These are phyloP conservation scores for Leucania comma DNA, from an alignment of 2,888 invertebrate species.

Conservation along the genomic window DNA sequence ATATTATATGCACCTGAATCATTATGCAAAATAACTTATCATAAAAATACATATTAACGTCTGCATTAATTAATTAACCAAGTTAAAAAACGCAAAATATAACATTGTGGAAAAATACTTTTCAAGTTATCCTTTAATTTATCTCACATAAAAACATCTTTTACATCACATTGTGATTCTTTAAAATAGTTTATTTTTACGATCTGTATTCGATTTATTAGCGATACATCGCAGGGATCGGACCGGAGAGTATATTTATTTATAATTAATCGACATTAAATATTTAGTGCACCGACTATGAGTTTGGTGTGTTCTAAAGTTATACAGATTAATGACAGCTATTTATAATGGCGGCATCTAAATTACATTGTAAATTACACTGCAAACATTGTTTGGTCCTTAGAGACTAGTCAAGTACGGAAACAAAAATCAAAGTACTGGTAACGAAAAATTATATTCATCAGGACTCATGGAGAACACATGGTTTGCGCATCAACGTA, in stretches of 20 bases:
- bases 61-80: conserved; percentile 81
- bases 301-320: conserved; percentile 67
- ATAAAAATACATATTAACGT: conserved; percentile 82
- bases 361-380: conserved; percentile 71
- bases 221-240: conserved; percentile 69
- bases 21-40: conserved; percentile 84
- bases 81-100: conserved; percentile 85
- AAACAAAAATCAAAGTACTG: conserved; percentile 84
- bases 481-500: conserved; percentile 68
- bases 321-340: conserved; percentile 68
- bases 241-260: conserved; percentile 67
- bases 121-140: conserved; percentile 86
- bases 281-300: conserved; percentile 70
- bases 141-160: conserved; percentile 88
- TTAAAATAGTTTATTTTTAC: conserved; percentile 81
- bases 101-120: conserved; percentile 90
- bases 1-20: conserved; percentile 78
- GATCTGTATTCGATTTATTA: conserved; percentile 74
- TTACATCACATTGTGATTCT: conserved; percentile 89
- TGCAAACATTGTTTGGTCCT: conserved; percentile 85
- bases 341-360: conserved; percentile 70
- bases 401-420: conserved; percentile 87
- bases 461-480: conserved; percentile 79
- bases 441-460: conserved; percentile 83
- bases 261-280: conserved; percentile 69